Percentiles rank a stretch among this genome's conserved stretches.
Evolutionary conservation across 2,888 invertebrate genomes (phyloP).

Genomic region (Trachelus iudaicus): DNA sequence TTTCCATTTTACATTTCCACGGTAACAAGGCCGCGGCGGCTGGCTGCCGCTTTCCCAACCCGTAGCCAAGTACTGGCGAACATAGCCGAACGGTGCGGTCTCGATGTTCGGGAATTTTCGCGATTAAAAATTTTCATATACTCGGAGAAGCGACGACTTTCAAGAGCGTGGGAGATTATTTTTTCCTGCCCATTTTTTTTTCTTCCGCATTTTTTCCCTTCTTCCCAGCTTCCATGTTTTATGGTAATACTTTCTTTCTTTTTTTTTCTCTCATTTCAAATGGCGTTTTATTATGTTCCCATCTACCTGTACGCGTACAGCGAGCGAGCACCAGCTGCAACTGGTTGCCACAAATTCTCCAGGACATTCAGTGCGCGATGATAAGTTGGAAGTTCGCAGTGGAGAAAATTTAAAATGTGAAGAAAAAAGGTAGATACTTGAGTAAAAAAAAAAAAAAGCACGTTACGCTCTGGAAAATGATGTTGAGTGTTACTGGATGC

Average conservation of each 20-base stretch:
- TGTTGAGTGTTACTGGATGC: not conserved
- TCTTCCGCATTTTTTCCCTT: not conserved
- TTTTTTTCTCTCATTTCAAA: not conserved
- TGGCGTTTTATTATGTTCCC: not conserved
- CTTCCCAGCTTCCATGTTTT: not conserved
- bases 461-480: not conserved
- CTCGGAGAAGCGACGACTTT: not conserved
- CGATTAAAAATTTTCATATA: not conserved
- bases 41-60: not conserved
- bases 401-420: not conserved
- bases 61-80: too few species aligned
- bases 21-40: not conserved
- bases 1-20: conserved; percentile 24
- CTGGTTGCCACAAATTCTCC: not conserved
- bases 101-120: too few species aligned
- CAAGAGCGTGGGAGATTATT: not conserved
- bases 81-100: too few species aligned
- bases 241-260: not conserved
- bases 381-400: not conserved
- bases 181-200: not conserved
- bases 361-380: not conserved
- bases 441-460: not conserved
- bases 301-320: not conserved
- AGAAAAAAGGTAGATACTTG: not conserved
- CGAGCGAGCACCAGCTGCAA: not conserved